Evolutionary conservation across 2,113 vertebrate species (phyloP), one percentile per base, ranked within the genome.

Genomic region (Holacanthus passer): DNA sequence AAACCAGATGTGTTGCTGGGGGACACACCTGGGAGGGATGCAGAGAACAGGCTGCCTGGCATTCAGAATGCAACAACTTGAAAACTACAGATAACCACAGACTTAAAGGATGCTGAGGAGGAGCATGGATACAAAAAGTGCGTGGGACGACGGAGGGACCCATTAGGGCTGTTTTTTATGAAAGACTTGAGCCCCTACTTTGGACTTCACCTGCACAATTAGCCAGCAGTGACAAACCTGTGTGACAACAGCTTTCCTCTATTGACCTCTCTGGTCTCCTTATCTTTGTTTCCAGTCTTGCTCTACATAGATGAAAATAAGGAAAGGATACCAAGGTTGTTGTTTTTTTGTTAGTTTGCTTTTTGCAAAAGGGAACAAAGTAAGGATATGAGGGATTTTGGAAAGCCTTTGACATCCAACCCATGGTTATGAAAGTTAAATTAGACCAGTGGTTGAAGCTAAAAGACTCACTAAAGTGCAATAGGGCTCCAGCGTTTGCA

Each of bases 171-270:
- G 60, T 81, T 79, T 81, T 79, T 81, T 60, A 45, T 82, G 24
- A 80, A 68, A 74, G 69, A 66, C 66, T 71, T 45, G 72, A 81
- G 66, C 11, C 13, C 65, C 55, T 63, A 27, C 58, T 29, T 24
- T 58, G 16, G 58, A 86, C 91, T 83, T 62, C 85, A 89, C 83
- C 91, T 93, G 92, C 94, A 92, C 92, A 90, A 81, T 86, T 29
- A 73, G 80, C 87, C 77, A 60, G 64, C 41, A 67, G 77, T 27
- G 73, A 81, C 70, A 50, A 32, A 79, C 53, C 67, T 63, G 53
- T 73, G 55, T 24, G 47, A 65, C n/a, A 24, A 7, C 63, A 56
- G 27, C 43, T 70, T 11, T 53, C 24, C 20, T 47, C 37, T 20
- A 5, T 52, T 22, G 5, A 59, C 17, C 37, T 13, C 22, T 50